Evolutionary conservation across 2,888 invertebrate genomes (phyloP).

Genomic region (Drosophila ustulata): DNA sequence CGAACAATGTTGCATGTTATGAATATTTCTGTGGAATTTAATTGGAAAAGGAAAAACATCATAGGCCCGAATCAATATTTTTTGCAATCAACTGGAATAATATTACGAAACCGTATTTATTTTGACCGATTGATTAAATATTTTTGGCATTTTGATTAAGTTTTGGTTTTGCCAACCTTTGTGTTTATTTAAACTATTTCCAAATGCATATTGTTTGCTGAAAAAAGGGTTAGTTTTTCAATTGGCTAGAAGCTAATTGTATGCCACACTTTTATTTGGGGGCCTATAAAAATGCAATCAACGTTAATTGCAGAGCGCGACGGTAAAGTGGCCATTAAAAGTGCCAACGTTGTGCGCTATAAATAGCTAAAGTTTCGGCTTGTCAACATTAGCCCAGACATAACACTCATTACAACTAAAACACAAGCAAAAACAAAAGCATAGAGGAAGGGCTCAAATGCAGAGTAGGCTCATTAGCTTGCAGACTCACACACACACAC

Average conservation of each 20-base stretch:
- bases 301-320: constrained; percentile 63
- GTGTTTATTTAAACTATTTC: neutral
- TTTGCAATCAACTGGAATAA: neutral
- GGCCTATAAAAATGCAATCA: constrained; percentile 75
- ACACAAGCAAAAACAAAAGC: constrained; percentile 16
- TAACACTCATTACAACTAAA: constrained; percentile 14
- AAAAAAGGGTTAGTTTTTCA: neutral
- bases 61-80: neutral
- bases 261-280: constrained; percentile 30
- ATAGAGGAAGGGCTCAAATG: constrained; percentile 22
- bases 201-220: neutral
- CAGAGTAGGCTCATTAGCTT: constrained; percentile 71
- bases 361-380: constrained; percentile 54
- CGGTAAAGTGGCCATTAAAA: constrained; percentile 61
- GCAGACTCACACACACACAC: constrained; percentile 23
- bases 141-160: neutral
- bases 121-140: neutral
- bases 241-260: constrained; percentile 7
- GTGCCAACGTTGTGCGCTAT: constrained; percentile 46
- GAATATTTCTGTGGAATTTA: neutral
- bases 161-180: neutral
- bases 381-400: constrained; percentile 56
- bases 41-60: neutral
- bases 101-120: neutral
- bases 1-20: neutral